Conservation (phyloP, 2,113 vertebrate genomes). For the Etia nguti region DNA sequence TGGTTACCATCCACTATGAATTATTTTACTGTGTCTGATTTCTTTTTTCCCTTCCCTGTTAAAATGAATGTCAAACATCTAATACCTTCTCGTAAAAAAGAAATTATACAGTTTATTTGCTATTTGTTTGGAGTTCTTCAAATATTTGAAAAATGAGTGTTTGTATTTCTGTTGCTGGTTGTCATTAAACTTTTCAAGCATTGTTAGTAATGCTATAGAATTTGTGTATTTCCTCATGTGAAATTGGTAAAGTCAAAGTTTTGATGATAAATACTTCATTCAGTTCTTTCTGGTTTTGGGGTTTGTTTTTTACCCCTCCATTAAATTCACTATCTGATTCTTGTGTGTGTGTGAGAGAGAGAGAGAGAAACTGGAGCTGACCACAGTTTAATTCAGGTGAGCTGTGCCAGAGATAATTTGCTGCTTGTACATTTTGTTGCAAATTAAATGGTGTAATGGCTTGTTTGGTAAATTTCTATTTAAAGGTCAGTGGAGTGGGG, state of each 20-base stretch:
- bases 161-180: background rate
- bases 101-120: background rate
- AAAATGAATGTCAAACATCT: background rate
- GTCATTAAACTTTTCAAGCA: background rate
- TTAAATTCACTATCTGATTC: background rate
- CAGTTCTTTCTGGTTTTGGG: background rate
- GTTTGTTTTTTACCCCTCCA: background rate
- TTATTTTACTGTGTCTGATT: conserved; percentile 1
- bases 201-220: background rate
- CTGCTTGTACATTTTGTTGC: background rate
- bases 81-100: background rate
- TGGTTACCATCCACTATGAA: conserved; percentile 46
- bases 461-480: background rate
- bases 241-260: background rate
- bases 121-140: background rate
- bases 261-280: background rate
- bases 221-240: background rate
- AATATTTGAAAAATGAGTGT: background rate
- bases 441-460: background rate
- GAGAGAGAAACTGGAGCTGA: background rate
- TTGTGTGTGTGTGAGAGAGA: background rate
- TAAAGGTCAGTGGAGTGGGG: background rate
- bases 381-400: background rate
- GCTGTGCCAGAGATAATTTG: background rate
- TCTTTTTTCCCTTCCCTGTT: background rate